phyloP scores from a whole-genome alignment of 2,888 invertebrate genomes.

The Clistopyga incitator region DNA sequence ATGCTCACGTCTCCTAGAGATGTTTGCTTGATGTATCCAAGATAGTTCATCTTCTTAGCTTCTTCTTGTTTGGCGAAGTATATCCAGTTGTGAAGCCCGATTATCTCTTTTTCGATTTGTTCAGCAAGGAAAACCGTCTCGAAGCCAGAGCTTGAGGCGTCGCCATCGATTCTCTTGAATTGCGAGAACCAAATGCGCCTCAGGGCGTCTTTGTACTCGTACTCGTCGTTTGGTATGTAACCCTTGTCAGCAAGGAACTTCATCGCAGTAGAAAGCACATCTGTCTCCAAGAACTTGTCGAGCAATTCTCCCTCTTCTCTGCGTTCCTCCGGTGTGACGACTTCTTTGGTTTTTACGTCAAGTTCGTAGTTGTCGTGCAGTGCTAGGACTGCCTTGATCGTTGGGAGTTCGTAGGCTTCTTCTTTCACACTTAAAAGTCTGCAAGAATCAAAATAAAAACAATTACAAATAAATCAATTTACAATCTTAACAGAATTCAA shows the following conservation, averaged over 20 bases:
- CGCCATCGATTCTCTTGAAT: constrained; percentile 92
- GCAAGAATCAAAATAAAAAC: constrained; percentile 67
- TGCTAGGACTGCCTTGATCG: constrained; percentile 89
- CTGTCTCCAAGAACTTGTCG: constrained; percentile 90
- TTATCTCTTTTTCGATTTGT: constrained; percentile 88
- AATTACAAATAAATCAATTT: neutral
- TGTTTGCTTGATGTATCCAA: constrained; percentile 91
- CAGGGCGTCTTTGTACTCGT: constrained; percentile 89
- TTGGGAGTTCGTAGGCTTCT: constrained; percentile 89
- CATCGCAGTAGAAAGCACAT: constrained; percentile 90
- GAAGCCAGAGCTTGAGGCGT: constrained; percentile 95
- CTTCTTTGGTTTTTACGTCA: constrained; percentile 89
- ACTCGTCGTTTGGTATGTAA: constrained; percentile 81
- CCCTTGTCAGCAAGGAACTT: constrained; percentile 88
- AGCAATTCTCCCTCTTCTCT: constrained; percentile 93
- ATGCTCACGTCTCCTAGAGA: constrained; percentile 89
- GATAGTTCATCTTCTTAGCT: constrained; percentile 90
- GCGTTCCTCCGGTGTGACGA: constrained; percentile 90
- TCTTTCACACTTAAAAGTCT: constrained; percentile 89
- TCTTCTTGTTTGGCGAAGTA: constrained; percentile 93
- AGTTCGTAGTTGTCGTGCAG: constrained; percentile 95
- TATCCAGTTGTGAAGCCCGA: constrained; percentile 96
- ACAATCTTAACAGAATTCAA: neutral
- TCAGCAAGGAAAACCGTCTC: constrained; percentile 97
- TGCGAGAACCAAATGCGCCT: constrained; percentile 92